A percentile compares a stretch with the other conserved stretches of the same genome.
phyloP scores from a whole-genome alignment of 2,797 vertebrate genomes.

The Macropodus opercularis region DNA sequence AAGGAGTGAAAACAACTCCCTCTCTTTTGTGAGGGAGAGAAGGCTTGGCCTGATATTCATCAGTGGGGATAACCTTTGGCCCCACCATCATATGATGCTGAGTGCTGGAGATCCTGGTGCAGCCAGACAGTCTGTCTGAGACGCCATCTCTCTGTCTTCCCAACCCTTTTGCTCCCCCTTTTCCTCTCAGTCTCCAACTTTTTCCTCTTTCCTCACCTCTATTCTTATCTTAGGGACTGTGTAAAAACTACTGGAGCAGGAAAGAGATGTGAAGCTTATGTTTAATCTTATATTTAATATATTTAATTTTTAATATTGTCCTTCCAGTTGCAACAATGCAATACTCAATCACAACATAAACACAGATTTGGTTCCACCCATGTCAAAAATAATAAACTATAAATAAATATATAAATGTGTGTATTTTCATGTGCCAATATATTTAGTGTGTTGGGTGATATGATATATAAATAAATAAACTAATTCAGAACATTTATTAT shows the following conservation, averaged over 20 bases:
- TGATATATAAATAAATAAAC: no score
- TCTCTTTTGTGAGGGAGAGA: conserved; percentile 74
- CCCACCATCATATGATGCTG: conserved; percentile 84
- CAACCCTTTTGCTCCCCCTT: conserved; percentile 50
- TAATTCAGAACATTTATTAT: no score
- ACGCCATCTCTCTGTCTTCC: conserved; percentile 72
- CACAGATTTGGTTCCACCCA: neutral
- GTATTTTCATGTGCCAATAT: no score
- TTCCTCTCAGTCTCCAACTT: conserved; percentile 38
- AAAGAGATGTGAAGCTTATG: neutral
- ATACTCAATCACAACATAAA: conserved; percentile 1
- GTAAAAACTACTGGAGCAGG: conserved; percentile 7
- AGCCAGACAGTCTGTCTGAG: conserved; percentile 88
- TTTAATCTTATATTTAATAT: neutral
- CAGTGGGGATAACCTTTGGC: conserved; percentile 86
- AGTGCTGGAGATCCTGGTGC: conserved; percentile 83
- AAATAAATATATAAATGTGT: no score
- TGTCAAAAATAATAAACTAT: neutral
- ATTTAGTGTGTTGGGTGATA: no score
- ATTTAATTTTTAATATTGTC: neutral
- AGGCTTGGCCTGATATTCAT: conserved; percentile 83
- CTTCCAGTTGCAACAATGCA: neutral
- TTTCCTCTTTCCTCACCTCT: conserved; percentile 40
- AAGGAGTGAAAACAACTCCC: conserved; percentile 82
- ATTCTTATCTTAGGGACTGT: conserved; percentile 16